Conservation (phyloP, 2,113 vertebrate species). For the Protobothrops mucrosquamatus region DNA sequence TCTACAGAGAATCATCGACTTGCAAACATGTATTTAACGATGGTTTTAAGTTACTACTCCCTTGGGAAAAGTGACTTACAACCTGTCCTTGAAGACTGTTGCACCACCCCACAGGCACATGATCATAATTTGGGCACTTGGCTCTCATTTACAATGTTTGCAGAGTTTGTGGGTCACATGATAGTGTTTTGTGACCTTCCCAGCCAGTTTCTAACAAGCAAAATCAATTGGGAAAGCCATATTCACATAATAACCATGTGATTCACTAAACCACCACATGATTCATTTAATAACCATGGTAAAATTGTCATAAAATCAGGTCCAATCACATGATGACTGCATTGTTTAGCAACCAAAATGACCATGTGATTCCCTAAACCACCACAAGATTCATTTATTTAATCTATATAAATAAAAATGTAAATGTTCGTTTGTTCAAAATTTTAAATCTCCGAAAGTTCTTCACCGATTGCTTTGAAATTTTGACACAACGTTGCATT, state of each 20-base stretch:
- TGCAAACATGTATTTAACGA: neutral
- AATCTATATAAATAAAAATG: no score
- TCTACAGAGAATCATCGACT: neutral
- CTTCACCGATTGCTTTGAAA: no score
- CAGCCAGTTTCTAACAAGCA: neutral
- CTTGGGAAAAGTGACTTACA: neutral
- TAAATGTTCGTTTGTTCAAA: no score
- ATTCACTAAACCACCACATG: neutral
- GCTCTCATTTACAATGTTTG: neutral
- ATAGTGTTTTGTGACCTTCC: neutral
- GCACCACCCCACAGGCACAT: neutral
- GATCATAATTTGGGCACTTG: neutral
- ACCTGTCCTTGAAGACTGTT: no score
- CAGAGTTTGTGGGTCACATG: neutral
- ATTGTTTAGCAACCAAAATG: neutral
- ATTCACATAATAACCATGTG: neutral
- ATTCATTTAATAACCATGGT: neutral
- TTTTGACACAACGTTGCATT: no score
- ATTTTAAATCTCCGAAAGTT: no score
- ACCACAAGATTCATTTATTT: neutral
- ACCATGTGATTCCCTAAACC: neutral
- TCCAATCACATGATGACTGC: neutral
- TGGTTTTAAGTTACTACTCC: neutral
- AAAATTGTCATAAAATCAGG: neutral
- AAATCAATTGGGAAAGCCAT: neutral